Conservation (phyloP, 2,113 vertebrate species). For the Ciconia maguari region DNA sequence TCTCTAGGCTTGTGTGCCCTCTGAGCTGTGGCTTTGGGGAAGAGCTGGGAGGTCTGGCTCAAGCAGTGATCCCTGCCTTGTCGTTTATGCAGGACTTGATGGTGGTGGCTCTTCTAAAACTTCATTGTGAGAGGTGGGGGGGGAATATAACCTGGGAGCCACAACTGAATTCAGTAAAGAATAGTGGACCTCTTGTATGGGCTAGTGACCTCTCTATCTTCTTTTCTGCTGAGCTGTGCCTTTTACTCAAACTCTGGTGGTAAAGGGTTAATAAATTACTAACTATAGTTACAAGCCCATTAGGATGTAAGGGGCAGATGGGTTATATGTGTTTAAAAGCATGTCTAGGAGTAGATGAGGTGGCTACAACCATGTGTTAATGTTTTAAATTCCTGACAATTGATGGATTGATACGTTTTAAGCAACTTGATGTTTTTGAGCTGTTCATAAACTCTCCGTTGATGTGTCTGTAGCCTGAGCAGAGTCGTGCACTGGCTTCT, state of each 20-base stretch:
- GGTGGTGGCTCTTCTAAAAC: neutral
- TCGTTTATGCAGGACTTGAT: neutral
- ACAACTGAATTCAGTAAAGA: neutral
- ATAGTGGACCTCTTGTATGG: accelerated
- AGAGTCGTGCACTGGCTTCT: neutral
- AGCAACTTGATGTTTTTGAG: neutral
- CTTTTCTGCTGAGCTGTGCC: neutral
- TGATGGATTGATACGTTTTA: neutral
- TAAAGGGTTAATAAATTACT: neutral
- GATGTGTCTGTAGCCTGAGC: neutral
- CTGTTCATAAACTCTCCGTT: neutral
- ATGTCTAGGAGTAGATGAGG: neutral
- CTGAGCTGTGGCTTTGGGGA: neutral
- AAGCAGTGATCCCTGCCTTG: neutral
- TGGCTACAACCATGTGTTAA: neutral
- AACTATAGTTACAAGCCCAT: neutral
- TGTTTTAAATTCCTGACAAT: neutral
- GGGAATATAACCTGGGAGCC: neutral
- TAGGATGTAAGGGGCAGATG: neutral
- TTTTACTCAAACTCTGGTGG: neutral
- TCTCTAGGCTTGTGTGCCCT: neutral
- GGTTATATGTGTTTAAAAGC: neutral
- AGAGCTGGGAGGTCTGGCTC: neutral
- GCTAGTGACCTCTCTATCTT: neutral
- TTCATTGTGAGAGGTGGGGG: accelerated